Percentiles rank a stretch among this genome's conserved stretches.
Evolutionary conservation across 2,797 vertebrate genomes (phyloP).

Genomic region (Octomys mimax): DNA sequence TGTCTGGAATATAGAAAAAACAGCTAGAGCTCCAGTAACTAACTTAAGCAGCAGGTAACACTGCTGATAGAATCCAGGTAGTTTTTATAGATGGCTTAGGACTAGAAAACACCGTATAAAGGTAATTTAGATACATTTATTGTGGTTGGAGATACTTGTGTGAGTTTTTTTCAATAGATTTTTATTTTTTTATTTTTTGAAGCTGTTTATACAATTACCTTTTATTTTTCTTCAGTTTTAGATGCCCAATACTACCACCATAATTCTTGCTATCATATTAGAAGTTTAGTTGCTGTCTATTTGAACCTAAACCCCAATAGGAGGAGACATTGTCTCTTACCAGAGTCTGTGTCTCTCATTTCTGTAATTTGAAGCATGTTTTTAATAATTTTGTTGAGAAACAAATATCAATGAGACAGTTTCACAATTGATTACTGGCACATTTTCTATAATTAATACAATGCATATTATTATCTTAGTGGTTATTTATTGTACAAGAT

Average conservation of each 20-base stretch:
- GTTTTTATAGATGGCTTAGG: neutral
- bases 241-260: neutral
- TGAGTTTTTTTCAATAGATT: no score
- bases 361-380: neutral
- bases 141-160: neutral
- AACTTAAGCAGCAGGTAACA: neutral
- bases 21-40: neutral
- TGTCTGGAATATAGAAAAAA: neutral
- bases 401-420: no score
- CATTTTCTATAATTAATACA: no score
- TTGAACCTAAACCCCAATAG: neutral
- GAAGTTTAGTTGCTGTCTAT: neutral
- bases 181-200: no score
- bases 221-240: neutral
- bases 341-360: neutral
- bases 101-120: neutral
- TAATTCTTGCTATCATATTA: neutral
- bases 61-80: neutral
- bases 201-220: neutral
- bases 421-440: no score
- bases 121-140: neutral
- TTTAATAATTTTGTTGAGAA: no score
- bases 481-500: no score
- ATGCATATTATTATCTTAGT: no score
- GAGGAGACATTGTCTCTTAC: neutral